Percentiles rank a stretch among this genome's conserved stretches.
phyloP scores from a whole-genome alignment of 2,113 vertebrate species.

The Hiodon alosoides region DNA sequence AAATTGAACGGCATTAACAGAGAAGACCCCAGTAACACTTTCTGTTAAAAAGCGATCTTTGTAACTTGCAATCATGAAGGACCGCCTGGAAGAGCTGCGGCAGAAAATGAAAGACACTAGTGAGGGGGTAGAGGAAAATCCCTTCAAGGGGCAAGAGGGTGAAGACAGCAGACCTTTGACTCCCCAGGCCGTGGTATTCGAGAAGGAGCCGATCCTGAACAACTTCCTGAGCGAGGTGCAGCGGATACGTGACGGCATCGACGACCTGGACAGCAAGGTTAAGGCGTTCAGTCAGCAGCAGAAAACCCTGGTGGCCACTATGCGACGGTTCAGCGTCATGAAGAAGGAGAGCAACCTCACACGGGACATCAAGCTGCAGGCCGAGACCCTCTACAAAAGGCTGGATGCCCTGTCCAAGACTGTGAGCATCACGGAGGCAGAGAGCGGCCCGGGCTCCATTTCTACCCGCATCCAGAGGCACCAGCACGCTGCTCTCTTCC shows the following conservation, averaged over 20 bases:
- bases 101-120: constrained; percentile 65
- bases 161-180: constrained; percentile 56
- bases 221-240: constrained; percentile 77
- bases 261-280: constrained; percentile 70
- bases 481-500: constrained; percentile 71
- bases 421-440: constrained; percentile 65
- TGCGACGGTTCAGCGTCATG: constrained; percentile 88
- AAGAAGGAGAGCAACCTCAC: constrained; percentile 82
- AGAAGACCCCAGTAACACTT: background rate
- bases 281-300: constrained; percentile 80
- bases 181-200: constrained; percentile 83
- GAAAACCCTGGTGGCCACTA: constrained; percentile 74
- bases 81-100: constrained; percentile 81
- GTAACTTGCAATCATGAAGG: constrained; percentile 66
- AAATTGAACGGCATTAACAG: no score
- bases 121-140: constrained; percentile 34
- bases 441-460: constrained; percentile 61
- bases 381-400: constrained; percentile 70
- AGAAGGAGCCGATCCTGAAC: constrained; percentile 77
- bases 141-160: constrained; percentile 40
- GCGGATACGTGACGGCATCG: constrained; percentile 73
- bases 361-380: constrained; percentile 77
- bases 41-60: constrained; percentile 11
- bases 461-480: constrained; percentile 70
- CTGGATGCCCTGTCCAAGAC: constrained; percentile 70